Conservation (phyloP, 2,888 invertebrate species). For the Acanthoscelides obtectus region DNA sequence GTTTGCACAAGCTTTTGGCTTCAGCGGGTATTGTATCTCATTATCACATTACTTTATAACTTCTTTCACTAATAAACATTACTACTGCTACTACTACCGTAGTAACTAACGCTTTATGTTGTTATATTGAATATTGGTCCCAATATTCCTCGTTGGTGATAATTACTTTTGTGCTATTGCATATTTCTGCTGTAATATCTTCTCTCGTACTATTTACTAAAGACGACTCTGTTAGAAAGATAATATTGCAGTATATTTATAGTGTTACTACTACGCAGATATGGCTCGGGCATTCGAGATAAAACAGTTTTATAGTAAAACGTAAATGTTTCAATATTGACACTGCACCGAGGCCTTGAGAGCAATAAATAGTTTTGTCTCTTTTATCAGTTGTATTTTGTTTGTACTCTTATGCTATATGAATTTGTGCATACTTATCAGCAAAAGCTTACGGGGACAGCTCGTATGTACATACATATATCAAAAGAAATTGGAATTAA, state of each 20-base stretch:
- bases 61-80: too few species aligned
- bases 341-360: background rate
- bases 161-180: too few species aligned
- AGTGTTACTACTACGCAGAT: background rate
- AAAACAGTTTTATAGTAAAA: background rate
- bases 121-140: too few species aligned
- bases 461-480: background rate
- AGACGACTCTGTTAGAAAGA: background rate
- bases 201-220: background rate
- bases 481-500: too few species aligned
- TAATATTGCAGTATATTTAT: background rate
- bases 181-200: too few species aligned
- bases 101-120: too few species aligned
- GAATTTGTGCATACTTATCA: background rate
- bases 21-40: too few species aligned
- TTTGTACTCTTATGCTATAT: background rate
- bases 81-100: too few species aligned
- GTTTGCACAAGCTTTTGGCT: too few species aligned
- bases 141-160: too few species aligned
- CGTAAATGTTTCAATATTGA: background rate
- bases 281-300: background rate
- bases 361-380: background rate
- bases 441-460: background rate
- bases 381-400: background rate
- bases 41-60: too few species aligned